Evolutionary conservation across 2,113 vertebrate genomes (phyloP), one percentile per base, ranked within the genome.

Genomic region (Orientallactaga bullata): DNA sequence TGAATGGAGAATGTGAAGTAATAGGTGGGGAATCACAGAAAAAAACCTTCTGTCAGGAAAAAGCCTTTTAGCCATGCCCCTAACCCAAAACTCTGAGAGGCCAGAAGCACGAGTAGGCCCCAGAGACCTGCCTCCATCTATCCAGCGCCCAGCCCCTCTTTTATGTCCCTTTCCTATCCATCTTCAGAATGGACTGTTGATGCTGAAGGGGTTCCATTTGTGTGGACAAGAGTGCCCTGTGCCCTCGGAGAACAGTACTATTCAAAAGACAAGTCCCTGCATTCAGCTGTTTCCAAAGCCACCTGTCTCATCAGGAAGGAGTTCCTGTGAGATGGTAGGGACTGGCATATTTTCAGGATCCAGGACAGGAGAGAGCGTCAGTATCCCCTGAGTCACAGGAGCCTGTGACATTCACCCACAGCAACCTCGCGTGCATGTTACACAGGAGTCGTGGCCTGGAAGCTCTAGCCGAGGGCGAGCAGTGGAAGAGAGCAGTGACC

Each of bases 371-470:
- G 66, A 51, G 47, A 79, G 37, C n/a, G 17, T 77, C n/a, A 76
- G 80, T n/a, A 3, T 88, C 42, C 35, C 26, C 35, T 23, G 5
- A n/a, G 63, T 30, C 83, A 35, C 5, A 28, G 76, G 68, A 66
- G 60, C 51, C 74, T 47, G 0, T 16, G 35, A 60, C 66, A 72
- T 78, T 95, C 84, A 97, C 72, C 94, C 79, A 11, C 39, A 79
- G 96, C 94, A 95, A 94, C 95, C 72, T 95, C 77, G 0, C 95
- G 85, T 97, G 94, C 94, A 0, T 96, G 78, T 96, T 86, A 97
- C 90, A 96, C 96, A 95, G 97, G 96, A 92, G 85, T 94, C 77
- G 93, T 83, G 93, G 85, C 85, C 73, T 80, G 93, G 93, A 97
- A 88, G 81, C 91, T 94, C 86, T 94, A 79, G 65, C 91, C 35